Conservation (phyloP, 2,888 invertebrate species). For the Ormyrus thymus region DNA sequence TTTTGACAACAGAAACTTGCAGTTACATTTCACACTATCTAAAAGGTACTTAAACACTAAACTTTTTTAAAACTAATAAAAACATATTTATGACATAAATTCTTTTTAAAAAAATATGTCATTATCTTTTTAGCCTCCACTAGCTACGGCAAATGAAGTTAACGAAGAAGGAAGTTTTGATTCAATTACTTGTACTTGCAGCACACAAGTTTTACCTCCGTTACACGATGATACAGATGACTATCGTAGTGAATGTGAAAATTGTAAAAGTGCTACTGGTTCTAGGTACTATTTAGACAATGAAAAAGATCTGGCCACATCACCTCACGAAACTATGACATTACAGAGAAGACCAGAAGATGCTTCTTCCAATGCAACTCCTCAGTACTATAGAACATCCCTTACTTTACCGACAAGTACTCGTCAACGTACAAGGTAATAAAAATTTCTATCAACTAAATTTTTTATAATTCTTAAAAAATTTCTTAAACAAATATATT, state of each 20-base stretch:
- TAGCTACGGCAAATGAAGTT: conserved; percentile 68
- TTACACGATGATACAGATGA: conserved; percentile 80
- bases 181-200: conserved; percentile 72
- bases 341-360: conserved; percentile 79
- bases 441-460: neutral
- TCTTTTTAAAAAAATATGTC: conserved; percentile 10
- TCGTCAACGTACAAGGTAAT: conserved; percentile 76
- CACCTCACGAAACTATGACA: conserved; percentile 82
- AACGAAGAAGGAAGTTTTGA: conserved; percentile 73
- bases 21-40: neutral
- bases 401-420: conserved; percentile 81
- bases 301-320: conserved; percentile 77
- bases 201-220: conserved; percentile 72
- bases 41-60: neutral
- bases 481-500: neutral
- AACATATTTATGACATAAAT: conserved; percentile 8
- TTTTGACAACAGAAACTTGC: neutral
- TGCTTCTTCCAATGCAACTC: conserved; percentile 72
- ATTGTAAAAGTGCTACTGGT: conserved; percentile 86
- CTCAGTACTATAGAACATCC: conserved; percentile 80
- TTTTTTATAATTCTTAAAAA: conserved; percentile 3
- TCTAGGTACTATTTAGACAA: conserved; percentile 81
- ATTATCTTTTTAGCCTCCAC: conserved; percentile 63
- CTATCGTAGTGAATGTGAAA: conserved; percentile 89
- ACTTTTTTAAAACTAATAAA: conserved; percentile 2